A percentile compares a stretch with the other conserved stretches of the same genome.
phyloP scores from a whole-genome alignment of 92 coral and sea anemone species.

The Ricordea florida region DNA sequence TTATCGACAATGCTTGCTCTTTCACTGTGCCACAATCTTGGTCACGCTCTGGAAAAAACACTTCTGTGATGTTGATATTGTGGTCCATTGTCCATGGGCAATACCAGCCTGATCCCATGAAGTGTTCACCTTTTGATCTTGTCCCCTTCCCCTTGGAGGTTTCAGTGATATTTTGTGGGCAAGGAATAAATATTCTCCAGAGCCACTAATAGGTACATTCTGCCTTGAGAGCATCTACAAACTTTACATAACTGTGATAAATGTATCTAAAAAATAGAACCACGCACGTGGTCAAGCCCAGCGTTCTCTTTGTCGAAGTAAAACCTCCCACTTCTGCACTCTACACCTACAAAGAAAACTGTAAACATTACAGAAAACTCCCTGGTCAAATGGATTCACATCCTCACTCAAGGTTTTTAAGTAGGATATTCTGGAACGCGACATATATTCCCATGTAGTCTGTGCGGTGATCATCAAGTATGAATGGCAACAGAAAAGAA shows the following conservation, averaged over 20 bases:
- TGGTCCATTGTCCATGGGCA: no score
- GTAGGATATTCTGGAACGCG: conserved; percentile 96
- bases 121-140: no score
- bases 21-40: no score
- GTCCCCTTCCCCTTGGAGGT: no score
- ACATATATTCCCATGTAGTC: conserved; percentile 99
- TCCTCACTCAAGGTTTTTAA: conserved; percentile 93
- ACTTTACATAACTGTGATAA: neutral
- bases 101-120: no score
- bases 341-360: conserved; percentile 87
- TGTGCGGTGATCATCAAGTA: conserved; percentile 93
- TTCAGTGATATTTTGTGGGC: no score
- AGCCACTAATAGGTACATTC: no score
- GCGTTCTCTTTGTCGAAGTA: conserved; percentile 74
- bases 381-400: conserved; percentile 97
- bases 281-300: conserved; percentile 58
- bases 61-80: no score
- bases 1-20: no score
- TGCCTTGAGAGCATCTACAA: neutral
- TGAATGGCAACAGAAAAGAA: conserved; percentile 90
- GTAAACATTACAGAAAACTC: conserved; percentile 82
- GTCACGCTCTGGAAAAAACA: no score
- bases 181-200: no score
- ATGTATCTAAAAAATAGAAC: neutral
- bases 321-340: conserved; percentile 91